Percentiles rank a stretch among this genome's conserved stretches.
Evolutionary conservation across 2,113 vertebrate species (phyloP).

Genomic region (Malaclemys terrapin): DNA sequence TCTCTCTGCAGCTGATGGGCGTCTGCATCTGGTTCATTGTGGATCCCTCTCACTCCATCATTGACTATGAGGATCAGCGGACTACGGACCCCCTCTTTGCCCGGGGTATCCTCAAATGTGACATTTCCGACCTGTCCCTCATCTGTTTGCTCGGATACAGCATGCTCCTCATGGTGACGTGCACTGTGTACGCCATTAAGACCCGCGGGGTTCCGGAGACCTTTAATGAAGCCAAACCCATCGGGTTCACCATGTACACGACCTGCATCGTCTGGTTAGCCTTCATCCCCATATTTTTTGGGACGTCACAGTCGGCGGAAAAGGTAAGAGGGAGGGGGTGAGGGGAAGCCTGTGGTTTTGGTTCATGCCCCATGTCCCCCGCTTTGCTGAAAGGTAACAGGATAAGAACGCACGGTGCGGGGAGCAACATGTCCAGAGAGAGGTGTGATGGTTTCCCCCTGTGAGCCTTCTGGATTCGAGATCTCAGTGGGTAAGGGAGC

Average conservation of each 20-base stretch:
- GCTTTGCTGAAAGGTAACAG: background rate
- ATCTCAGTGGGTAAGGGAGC: background rate
- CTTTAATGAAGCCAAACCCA: conserved; percentile 98
- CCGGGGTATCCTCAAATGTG: conserved; percentile 89
- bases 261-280: conserved; percentile 98
- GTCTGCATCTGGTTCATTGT: conserved; percentile 97
- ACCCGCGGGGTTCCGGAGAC: conserved; percentile 95
- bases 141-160: conserved; percentile 98
- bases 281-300: conserved; percentile 98
- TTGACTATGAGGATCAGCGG: conserved; percentile 97
- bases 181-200: conserved; percentile 98
- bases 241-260: conserved; percentile 99
- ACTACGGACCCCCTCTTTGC: conserved; percentile 91
- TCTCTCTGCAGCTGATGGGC: conserved; percentile 94
- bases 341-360: background rate
- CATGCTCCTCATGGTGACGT: conserved; percentile 99
- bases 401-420: background rate
- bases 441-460: background rate
- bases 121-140: conserved; percentile 96
- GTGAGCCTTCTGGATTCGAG: accelerated
- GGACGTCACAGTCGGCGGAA: conserved; percentile 93
- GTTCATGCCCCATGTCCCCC: background rate
- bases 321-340: conserved; percentile 77
- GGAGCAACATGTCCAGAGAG: background rate
- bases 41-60: conserved; percentile 94